phyloP scores from a whole-genome alignment of 2,113 vertebrate species.

The Xenopus borealis region DNA sequence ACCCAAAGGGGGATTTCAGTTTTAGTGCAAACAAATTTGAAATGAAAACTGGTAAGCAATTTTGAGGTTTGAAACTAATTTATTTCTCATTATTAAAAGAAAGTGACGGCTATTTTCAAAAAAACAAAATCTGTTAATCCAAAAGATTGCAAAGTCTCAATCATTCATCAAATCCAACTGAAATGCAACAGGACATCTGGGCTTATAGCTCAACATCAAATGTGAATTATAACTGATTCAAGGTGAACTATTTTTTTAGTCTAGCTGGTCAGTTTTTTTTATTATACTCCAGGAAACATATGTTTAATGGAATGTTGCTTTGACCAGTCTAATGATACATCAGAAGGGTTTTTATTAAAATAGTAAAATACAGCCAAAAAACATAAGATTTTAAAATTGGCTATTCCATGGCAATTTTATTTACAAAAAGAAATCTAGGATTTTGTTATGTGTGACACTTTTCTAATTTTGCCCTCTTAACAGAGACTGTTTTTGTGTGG shows the following conservation, averaged over 20 bases:
- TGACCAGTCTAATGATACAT: too few relatives aligned
- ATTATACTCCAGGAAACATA: too few relatives aligned
- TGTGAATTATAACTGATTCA: constrained; percentile 42
- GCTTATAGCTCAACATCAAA: constrained; percentile 38
- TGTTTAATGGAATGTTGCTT: too few relatives aligned
- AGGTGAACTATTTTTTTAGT: constrained; percentile 38
- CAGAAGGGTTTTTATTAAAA: too few relatives aligned
- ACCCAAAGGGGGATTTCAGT: too few relatives aligned
- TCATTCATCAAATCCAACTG: constrained; percentile 51
- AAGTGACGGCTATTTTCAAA: constrained; percentile 60
- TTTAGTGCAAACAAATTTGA: background rate
- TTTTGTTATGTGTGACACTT: too few relatives aligned
- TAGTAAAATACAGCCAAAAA: too few relatives aligned
- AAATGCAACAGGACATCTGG: constrained; percentile 54
- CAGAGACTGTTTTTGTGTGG: too few relatives aligned
- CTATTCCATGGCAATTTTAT: too few relatives aligned
- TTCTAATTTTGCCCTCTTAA: too few relatives aligned
- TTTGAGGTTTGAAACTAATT: constrained; percentile 20
- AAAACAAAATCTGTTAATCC: constrained; percentile 56
- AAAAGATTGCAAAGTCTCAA: constrained; percentile 55
- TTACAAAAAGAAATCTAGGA: too few relatives aligned
- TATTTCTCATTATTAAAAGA: constrained; percentile 4
- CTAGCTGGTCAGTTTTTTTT: constrained; percentile 32
- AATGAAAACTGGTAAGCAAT: constrained; percentile 11
- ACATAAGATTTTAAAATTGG: too few relatives aligned